A percentile compares a stretch with the other conserved stretches of the same genome.
These are phyloP conservation scores for Chaetodon trifasciatus DNA, from an alignment of 2,797 vertebrate species.

Conservation along the genomic window DNA sequence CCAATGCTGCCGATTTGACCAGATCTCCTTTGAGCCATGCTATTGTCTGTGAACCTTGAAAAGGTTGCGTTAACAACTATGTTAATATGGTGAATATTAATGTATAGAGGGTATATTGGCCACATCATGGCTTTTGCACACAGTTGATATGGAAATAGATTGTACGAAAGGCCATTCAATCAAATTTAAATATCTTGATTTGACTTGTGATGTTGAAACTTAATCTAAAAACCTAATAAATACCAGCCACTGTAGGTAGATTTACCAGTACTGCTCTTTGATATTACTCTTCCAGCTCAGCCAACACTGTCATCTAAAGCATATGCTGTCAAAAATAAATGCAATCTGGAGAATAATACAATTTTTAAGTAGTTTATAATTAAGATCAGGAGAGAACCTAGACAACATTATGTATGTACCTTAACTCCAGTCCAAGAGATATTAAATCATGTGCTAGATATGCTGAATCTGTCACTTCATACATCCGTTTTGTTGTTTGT, in stretches of 20 bases:
- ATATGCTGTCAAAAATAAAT: slow-evolving; percentile 61
- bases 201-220: slow-evolving; percentile 38
- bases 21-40: slow-evolving; percentile 51
- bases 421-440: slow-evolving; percentile 64
- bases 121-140: slow-evolving; percentile 45
- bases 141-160: slow-evolving; percentile 37
- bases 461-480: slow-evolving; percentile 56
- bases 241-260: slow-evolving; percentile 38
- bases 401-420: slow-evolving; percentile 44
- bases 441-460: slow-evolving; percentile 68
- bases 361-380: slow-evolving; percentile 44
- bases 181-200: slow-evolving; percentile 39
- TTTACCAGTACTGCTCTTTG: slow-evolving; percentile 40
- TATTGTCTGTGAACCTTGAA: slow-evolving; percentile 45
- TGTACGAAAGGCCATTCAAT: slow-evolving; percentile 38
- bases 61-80: slow-evolving; percentile 43
- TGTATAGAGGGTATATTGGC: slow-evolving; percentile 33
- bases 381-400: slow-evolving; percentile 45
- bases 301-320: slow-evolving; percentile 51
- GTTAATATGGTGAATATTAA: slow-evolving; percentile 45
- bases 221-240: slow-evolving; percentile 45
- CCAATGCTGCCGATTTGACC: slow-evolving; percentile 56
- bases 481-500: slow-evolving; percentile 55
- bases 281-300: slow-evolving; percentile 49
- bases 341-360: slow-evolving; percentile 48